These are phyloP conservation scores for Polylopha cassiicola DNA, from an alignment of 2,888 invertebrate species.

Conservation along the genomic window DNA sequence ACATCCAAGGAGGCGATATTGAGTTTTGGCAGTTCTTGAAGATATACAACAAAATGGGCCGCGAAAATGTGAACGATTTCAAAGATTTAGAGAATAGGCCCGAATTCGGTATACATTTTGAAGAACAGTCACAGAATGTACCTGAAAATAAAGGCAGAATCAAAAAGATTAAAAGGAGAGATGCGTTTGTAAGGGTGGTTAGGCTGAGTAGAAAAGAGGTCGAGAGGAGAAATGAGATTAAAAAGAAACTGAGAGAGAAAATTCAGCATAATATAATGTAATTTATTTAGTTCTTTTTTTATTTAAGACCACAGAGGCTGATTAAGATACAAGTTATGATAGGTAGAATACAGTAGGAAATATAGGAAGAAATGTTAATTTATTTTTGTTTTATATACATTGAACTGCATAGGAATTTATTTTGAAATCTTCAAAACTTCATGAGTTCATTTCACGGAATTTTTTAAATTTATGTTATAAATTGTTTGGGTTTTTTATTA, in stretches of 20 bases:
- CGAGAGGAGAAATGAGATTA: slow-evolving; percentile 33
- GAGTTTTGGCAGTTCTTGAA: slow-evolving; percentile 68
- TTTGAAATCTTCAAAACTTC: too few relatives aligned
- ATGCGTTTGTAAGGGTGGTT: slow-evolving; percentile 29
- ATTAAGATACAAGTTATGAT: too few relatives aligned
- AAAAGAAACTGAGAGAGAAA: slow-evolving; percentile 31
- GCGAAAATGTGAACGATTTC: slow-evolving; percentile 53
- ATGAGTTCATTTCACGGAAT: too few relatives aligned
- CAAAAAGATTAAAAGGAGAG: background rate
- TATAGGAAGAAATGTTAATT: too few relatives aligned
- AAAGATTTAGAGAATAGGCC: slow-evolving; percentile 44
- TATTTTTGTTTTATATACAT: too few relatives aligned
- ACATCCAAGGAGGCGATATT: slow-evolving; percentile 55
- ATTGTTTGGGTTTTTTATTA: too few relatives aligned
- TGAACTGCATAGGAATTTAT: too few relatives aligned
- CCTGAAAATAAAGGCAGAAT: background rate
- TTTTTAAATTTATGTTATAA: too few relatives aligned
- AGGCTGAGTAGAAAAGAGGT: slow-evolving; percentile 42
- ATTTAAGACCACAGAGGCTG: too few relatives aligned
- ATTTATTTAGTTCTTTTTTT: too few relatives aligned
- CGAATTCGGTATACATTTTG: slow-evolving; percentile 47
- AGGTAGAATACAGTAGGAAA: too few relatives aligned
- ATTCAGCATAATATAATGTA: slow-evolving; percentile 1
- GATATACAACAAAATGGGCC: slow-evolving; percentile 57
- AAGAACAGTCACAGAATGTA: too few relatives aligned